Evolutionary conservation across 1,140 invertebrate species (phyloP).

Genomic region (Saxidomus purpurata): DNA sequence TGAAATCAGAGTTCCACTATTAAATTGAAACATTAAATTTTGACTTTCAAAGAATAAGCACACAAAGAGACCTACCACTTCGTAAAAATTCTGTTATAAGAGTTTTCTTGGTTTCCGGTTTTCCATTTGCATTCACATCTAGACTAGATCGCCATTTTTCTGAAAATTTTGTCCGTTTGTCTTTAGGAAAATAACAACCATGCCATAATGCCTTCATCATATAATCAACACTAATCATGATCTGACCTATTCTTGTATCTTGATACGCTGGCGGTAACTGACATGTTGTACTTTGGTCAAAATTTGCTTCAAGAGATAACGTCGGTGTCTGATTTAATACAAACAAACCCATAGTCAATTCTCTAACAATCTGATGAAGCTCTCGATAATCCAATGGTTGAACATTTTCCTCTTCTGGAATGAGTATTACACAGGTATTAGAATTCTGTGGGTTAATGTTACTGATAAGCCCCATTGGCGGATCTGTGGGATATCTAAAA

Average conservation of each 20-base stretch:
- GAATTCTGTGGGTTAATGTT: constrained; percentile 76
- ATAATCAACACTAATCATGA: constrained; percentile 85
- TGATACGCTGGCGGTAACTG: constrained; percentile 85
- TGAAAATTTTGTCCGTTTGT: constrained; percentile 86
- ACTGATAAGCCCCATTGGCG: constrained; percentile 82
- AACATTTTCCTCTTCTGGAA: constrained; percentile 70
- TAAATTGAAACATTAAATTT: too few relatives aligned
- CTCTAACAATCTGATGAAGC: constrained; percentile 85
- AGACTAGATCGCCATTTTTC: constrained; percentile 85
- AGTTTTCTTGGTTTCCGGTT: constrained; percentile 84
- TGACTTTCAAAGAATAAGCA: too few relatives aligned
- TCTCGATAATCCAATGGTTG: constrained; percentile 79
- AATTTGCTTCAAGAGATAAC: constrained; percentile 84
- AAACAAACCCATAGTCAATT: constrained; percentile 86
- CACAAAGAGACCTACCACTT: constrained; percentile 79
- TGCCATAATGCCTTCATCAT: constrained; percentile 87
- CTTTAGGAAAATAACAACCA: constrained; percentile 85
- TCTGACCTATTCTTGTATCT: constrained; percentile 85
- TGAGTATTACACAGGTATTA: constrained; percentile 71
- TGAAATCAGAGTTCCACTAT: too few relatives aligned
- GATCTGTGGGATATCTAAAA: constrained; percentile 82
- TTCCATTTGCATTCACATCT: constrained; percentile 83
- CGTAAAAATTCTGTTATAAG: constrained; percentile 84
- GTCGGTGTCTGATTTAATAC: constrained; percentile 85
- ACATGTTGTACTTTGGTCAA: constrained; percentile 83